phyloP scores from a whole-genome alignment of 1,140 invertebrate species.

The Alviniconcha marisindica region DNA sequence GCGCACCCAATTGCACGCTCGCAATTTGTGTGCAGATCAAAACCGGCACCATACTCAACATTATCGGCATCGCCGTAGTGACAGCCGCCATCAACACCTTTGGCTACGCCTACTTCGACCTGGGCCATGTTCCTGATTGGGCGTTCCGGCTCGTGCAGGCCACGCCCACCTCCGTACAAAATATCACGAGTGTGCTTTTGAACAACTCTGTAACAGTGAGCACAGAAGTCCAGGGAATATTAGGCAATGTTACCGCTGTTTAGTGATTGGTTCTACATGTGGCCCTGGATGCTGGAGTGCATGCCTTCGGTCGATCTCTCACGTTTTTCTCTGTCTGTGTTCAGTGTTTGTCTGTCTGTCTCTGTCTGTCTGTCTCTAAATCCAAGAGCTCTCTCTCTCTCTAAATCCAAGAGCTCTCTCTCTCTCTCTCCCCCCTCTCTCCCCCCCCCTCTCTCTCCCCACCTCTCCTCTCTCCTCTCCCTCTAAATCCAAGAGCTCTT shows the following conservation, averaged over 20 bases:
- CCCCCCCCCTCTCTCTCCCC: no score
- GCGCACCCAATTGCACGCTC: not conserved
- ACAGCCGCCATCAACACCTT: conserved; percentile 18
- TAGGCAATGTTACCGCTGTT: not conserved
- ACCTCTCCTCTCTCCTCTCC: no score
- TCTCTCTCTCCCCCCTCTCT: no score
- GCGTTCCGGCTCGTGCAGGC: not conserved
- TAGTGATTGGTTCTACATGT: not conserved
- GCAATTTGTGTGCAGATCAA: conserved; percentile 11
- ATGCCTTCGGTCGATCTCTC: not conserved
- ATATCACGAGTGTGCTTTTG: not conserved
- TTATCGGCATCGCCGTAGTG: not conserved
- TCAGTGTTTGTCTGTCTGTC: no score
- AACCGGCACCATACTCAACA: not conserved
- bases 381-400: not conserved
- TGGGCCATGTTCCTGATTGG: conserved; percentile 9
- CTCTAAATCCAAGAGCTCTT: no score
- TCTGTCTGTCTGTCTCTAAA: no score
- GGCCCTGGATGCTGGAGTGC: no score
- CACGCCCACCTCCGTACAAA: conserved; percentile 3
- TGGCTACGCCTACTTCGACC: conserved; percentile 5
- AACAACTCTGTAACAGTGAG: not conserved
- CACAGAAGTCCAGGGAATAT: not conserved
- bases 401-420: not conserved
- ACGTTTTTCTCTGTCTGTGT: no score